Evolutionary conservation across 1,140 invertebrate species (phyloP), one percentile per base, ranked within the genome.

Genomic region (Macrobrachium nipponense): DNA sequence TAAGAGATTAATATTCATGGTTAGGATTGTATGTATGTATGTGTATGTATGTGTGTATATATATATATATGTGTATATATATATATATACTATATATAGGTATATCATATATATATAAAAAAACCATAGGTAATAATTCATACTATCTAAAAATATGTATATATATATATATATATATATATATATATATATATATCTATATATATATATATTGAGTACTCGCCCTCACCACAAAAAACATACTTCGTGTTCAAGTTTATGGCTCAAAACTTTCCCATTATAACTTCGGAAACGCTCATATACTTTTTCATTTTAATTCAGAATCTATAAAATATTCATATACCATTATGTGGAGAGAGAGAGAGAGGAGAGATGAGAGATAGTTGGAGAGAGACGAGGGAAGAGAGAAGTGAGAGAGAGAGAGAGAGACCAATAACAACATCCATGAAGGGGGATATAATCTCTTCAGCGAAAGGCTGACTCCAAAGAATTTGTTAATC

Each of bases 81-180:
- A 36, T 36, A 36, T 36, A 36, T 36, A 36, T 36, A 36, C 4
- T 66, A 66, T 66, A 66, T 66, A 66, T 66, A 23, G 5, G 12
- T 66, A 20, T 66, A 66, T 66, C n/a, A 66, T 66, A 23, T 23
- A 66, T 66, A 66, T 66, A 66, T 66, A 66, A n/a, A n/a, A n/a
- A n/a, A n/a, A n/a, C n/a, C n/a, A n/a, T n/a, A n/a, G n/a, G n/a
- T n/a, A n/a, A n/a, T n/a, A n/a, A n/a, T n/a, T n/a, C n/a, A n/a
- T n/a, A n/a, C n/a, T 66, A 23, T 66, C 4, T 66, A 66, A 7
- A 66, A 7, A 66, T 66, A 66, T 66, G 12, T 66, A 66, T 66
- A 66, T 66, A 66, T 66, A 66, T 66, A 66, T 66, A 66, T 66
- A 66, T 66, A 66, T 66, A 66, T 66, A 20, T n/a, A 66, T 66